Base-by-base conservation (phyloP, 2,888 invertebrate genomes). In the Azorinus chamasolen region DNA sequence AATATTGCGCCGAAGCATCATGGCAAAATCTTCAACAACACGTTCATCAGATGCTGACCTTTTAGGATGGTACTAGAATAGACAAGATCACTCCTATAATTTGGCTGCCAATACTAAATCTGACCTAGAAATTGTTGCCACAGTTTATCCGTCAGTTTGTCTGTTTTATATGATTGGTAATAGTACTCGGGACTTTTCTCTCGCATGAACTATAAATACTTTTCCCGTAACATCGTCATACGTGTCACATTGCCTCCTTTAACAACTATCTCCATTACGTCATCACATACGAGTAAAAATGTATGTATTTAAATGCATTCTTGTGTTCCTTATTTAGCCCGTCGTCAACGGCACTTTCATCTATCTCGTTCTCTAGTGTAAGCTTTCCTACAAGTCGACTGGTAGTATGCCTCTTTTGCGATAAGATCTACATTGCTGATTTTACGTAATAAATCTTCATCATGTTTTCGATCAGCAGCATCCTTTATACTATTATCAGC, bases 111-210 rank as follows among this genome's bases (percentile, higher is more conserved):
- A 22, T 72, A 81, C 2, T 41, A 18, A 22, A 81, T 51, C 37
- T 41, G 53, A 18, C 45, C 41, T 12, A 24, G 25, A 57, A 75
- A 79, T 48, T 65, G 41, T 37, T 55, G 54, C 12, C 24, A 16
- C 12, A 72, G 18, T 55, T 69, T 66, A 27, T 66, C 50, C 55
- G 79, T 65, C 16, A 82, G 50, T 61, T 75, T 71, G 10, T 61
- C 41, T 16, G 78, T 72, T 65, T 73, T 81, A 51, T 79, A 72
- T 3, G 41, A 53, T 43, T 43, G 24, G 39, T 79, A 76, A 39
- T 79, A 72, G 5, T 32, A 20, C 6, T 24, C 0, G 37, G 72
- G 68, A 54, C 27, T 27, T 24, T 75, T 50, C 37, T 71, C 46
- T 4, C 37, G 25, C 20, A 68, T 6, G 25, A 39, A 64, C 5